Evolutionary conservation across 2,113 vertebrate genomes (phyloP).

Genomic region (Delphinus delphis): DNA sequence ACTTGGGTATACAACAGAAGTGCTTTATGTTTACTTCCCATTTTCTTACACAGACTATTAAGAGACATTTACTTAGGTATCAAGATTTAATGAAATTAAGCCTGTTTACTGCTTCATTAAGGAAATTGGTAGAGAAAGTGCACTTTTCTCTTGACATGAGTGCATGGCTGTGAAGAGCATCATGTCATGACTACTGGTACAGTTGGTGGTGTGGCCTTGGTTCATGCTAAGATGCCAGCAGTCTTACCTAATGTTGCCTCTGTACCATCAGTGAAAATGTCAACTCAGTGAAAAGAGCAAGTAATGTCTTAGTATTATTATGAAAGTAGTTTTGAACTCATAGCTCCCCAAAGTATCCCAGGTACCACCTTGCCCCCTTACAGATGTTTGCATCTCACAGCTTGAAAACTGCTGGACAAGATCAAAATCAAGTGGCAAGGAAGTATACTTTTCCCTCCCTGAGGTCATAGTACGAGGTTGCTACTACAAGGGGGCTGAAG

Average conservation of each 20-base stretch:
- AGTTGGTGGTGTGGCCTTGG: background rate
- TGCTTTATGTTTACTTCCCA: background rate
- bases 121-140: background rate
- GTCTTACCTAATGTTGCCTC: background rate
- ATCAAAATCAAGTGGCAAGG: background rate
- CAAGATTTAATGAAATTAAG: background rate
- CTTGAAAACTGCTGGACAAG: background rate
- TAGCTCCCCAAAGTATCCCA: background rate
- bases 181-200: background rate
- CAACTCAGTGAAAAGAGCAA: background rate
- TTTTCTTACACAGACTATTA: background rate
- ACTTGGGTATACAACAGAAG: no score
- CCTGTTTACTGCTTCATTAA: background rate
- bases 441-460: background rate
- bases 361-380: background rate
- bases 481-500: background rate
- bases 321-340: background rate
- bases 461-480: background rate
- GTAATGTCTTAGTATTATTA: background rate
- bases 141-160: background rate
- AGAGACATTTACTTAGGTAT: background rate
- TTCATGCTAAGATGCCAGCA: background rate
- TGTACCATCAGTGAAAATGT: background rate
- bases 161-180: background rate
- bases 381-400: background rate